A percentile compares a stretch with the other conserved stretches of the same genome.
These are phyloP conservation scores for Eueides isabella DNA, from an alignment of 1,140 invertebrate species.

Conservation along the genomic window DNA sequence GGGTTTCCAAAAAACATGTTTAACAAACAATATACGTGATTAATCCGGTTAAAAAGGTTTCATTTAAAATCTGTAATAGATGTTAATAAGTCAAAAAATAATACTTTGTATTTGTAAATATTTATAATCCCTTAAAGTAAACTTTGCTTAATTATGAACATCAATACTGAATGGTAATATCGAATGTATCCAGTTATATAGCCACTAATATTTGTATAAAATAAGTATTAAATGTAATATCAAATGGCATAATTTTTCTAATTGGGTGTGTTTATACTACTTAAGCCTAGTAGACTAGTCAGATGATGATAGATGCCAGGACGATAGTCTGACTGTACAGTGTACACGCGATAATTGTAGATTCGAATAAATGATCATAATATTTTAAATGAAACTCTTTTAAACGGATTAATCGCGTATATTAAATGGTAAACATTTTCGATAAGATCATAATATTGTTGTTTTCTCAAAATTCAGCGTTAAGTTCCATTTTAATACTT, in stretches of 20 bases:
- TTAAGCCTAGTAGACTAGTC: not conserved
- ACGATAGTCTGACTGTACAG: too few species aligned
- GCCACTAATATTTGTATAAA: not conserved
- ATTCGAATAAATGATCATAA: too few species aligned
- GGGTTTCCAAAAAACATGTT: too few species aligned
- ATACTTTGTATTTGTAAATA: not conserved
- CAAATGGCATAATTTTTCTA: not conserved
- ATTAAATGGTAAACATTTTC: too few species aligned
- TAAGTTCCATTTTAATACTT: not conserved
- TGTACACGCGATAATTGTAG: too few species aligned
- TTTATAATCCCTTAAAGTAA: not conserved
- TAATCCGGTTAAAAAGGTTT: too few species aligned
- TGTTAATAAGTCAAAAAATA: not conserved
- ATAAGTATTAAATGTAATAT: constrained; percentile 2
- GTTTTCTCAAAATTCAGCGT: not conserved
- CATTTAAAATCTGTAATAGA: not conserved
- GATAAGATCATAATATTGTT: too few species aligned
- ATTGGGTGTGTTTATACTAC: not conserved
- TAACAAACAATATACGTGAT: too few species aligned
- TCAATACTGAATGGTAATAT: not conserved
- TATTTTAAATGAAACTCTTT: too few species aligned
- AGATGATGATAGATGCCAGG: not conserved
- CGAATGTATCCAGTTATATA: not conserved
- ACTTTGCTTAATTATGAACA: not conserved
- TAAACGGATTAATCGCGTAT: too few species aligned